phyloP scores from a whole-genome alignment of 2,797 vertebrate genomes.

The Acomys russatus region DNA sequence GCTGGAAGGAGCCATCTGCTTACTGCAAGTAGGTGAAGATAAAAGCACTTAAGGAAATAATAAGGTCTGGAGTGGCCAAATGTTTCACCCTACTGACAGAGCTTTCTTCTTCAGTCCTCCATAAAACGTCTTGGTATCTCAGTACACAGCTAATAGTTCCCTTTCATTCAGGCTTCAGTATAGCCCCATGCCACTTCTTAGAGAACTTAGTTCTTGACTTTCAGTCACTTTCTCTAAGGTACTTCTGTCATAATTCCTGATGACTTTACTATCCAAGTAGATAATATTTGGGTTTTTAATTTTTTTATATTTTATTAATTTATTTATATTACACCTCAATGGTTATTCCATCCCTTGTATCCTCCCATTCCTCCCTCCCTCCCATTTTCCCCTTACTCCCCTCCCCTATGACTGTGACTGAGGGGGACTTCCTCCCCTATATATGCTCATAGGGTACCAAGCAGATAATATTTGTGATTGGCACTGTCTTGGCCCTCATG shows the following conservation, averaged over 20 bases:
- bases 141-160: background rate
- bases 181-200: background rate
- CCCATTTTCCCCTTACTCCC: too few relatives aligned
- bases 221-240: background rate
- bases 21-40: background rate
- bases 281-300: background rate
- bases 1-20: background rate
- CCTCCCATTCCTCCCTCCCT: too few relatives aligned
- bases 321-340: too few relatives aligned
- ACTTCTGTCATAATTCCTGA: background rate
- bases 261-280: background rate
- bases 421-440: too few relatives aligned
- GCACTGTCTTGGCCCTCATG: background rate
- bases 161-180: background rate
- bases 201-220: background rate
- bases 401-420: too few relatives aligned
- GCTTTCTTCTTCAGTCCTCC: background rate
- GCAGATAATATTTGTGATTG: background rate
- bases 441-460: background rate
- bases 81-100: background rate
- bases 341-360: too few relatives aligned
- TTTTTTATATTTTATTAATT: too few relatives aligned
- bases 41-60: background rate
- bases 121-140: background rate
- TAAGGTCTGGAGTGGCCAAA: background rate